Base-by-base conservation (phyloP, 2,113 vertebrate species). In the Talpa occidentalis region DNA sequence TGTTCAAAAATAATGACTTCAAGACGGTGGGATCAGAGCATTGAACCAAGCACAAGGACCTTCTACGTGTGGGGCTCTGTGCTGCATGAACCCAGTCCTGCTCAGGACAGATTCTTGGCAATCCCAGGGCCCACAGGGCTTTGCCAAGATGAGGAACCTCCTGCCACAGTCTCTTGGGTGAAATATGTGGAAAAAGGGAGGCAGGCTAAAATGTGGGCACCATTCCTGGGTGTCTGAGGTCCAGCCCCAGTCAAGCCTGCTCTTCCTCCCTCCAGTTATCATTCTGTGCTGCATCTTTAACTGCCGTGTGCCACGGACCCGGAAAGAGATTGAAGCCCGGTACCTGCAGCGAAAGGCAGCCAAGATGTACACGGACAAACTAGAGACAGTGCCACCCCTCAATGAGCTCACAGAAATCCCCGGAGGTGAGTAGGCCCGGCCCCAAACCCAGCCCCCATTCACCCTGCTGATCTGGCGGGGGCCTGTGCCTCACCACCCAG, bases 241-340 rank as follows among this genome's bases (percentile, higher is more conserved):
- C 32, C 15, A 9, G 15, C 37, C 26, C 91, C 0, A 5, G 54
- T 4, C 59, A 90, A 78, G 78, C 81, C 26, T 88, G 2, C 70
- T 32, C 69, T 76, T 30, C n/a, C 32, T 62, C 84, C 52, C 59
- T 86, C 6, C 93, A 99, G 99, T 99, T 17, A 99, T 99, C 96
- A 99, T 99, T 0, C 97, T 99, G 10, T 99, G 99, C 97, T 99
- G 99, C 72, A 99, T 99, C 97, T 99, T 99, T 98, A 99, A 99
- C 97, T 99, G 99, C 89, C 99, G 99, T 0, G 99, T 99, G 67
- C 99, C 99, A 0, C 98, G 99, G 35, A 99, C 99, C 5, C 99
- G 98, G 97, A 99, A 99, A 95, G 99, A 99, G 98, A 99, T 99
- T 0, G 99, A 99, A 90, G 99, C 99, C 0, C 98, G 99, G 0